Conservation (phyloP, 2,113 vertebrate species). For the Platichthys stellatus region DNA sequence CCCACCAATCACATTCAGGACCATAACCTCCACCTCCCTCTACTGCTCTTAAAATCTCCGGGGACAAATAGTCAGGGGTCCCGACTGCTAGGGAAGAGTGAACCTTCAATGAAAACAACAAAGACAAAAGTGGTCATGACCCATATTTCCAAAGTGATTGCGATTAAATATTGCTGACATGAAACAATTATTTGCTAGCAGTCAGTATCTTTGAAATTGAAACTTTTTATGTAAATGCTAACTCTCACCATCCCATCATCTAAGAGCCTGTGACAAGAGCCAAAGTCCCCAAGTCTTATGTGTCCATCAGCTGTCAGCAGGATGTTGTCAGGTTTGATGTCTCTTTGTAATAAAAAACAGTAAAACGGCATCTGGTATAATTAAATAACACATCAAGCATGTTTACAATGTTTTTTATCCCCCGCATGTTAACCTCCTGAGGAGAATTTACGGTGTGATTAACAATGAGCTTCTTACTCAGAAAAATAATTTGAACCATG, state of each 20-base stretch:
- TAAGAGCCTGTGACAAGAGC: constrained; percentile 85
- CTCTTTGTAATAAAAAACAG: constrained; percentile 72
- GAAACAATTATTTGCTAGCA: background rate
- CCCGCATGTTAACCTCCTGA: too few relatives aligned
- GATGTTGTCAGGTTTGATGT: constrained; percentile 91
- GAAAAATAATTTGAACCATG: too few relatives aligned
- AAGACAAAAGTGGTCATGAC: too few relatives aligned
- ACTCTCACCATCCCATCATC: constrained; percentile 85
- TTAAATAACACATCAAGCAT: too few relatives aligned
- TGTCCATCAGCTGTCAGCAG: constrained; percentile 87
- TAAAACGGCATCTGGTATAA: background rate
- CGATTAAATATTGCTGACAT: too few relatives aligned
- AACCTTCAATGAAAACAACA: constrained; percentile 73
- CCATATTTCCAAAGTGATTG: too few relatives aligned
- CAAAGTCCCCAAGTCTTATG: constrained; percentile 87
- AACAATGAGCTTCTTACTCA: too few relatives aligned
- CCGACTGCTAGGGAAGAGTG: constrained; percentile 86
- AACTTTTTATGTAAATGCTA: background rate
- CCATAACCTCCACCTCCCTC: constrained; percentile 84
- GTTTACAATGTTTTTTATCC: too few relatives aligned
- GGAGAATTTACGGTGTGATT: too few relatives aligned
- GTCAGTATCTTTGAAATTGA: background rate
- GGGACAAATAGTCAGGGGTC: constrained; percentile 90
- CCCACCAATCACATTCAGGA: constrained; percentile 92
- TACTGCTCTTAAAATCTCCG: constrained; percentile 88